A percentile compares a stretch with the other conserved stretches of the same genome.
Conservation (phyloP, 1,140 invertebrate genomes). For the Bombyx mori region ASM3026992v2 NC_085129.1:11415501-11416000, state of each 20-base stretch:
- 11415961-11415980: too few relatives aligned
- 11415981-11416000: too few relatives aligned
- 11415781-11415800: constrained; percentile 70
- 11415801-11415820: constrained; percentile 69
- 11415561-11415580: constrained; percentile 71
- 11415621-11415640: constrained; percentile 33
- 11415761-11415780: constrained; percentile 78
- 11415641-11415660: constrained; percentile 64
- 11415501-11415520: constrained; percentile 73
- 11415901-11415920: constrained; percentile 21
- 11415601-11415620: constrained; percentile 26
- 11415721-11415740: constrained; percentile 74
- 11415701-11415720: constrained; percentile 75
- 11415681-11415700: constrained; percentile 76
- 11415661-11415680: constrained; percentile 61
- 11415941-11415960: too few relatives aligned
- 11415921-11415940: background rate
- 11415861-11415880: constrained; percentile 44
- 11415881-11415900: constrained; percentile 16
- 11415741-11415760: constrained; percentile 80
- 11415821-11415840: constrained; percentile 74
- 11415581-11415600: constrained; percentile 49
- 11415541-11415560: constrained; percentile 64
- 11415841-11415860: constrained; percentile 80
- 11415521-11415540: constrained; percentile 57